Conservation (phyloP, 2,888 invertebrate genomes). For the Rhaphigaster nebulosa region DNA sequence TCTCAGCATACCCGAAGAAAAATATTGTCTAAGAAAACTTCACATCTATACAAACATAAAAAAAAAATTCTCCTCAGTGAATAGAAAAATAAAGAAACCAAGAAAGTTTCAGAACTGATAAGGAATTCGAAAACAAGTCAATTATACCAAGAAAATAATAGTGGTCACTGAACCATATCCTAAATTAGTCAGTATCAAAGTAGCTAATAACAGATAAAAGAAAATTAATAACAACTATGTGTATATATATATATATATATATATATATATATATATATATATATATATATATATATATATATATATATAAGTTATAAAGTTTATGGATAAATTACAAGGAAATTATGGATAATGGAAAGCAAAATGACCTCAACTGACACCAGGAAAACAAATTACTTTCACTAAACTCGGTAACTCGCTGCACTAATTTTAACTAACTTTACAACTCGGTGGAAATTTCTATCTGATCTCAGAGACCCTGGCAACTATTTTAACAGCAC, state of each 20-base stretch:
- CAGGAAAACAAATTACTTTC: slow-evolving; percentile 3
- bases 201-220: background rate
- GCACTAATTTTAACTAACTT: background rate
- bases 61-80: background rate
- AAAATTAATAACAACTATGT: too few species aligned
- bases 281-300: too few species aligned
- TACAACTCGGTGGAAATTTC: background rate
- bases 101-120: background rate
- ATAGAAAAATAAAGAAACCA: background rate
- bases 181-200: background rate
- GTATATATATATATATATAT: too few species aligned
- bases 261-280: too few species aligned
- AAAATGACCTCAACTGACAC: background rate
- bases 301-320: too few species aligned
- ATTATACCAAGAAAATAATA: too few species aligned
- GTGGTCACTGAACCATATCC: too few species aligned
- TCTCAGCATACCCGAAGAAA: background rate
- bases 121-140: too few species aligned
- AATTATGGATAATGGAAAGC: background rate
- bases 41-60: background rate
- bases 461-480: background rate
- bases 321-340: background rate
- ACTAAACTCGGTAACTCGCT: background rate
- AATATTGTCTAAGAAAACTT: background rate
- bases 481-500: background rate